Conservation (phyloP, 2,113 vertebrate species). For the Eclectus roratus region DNA sequence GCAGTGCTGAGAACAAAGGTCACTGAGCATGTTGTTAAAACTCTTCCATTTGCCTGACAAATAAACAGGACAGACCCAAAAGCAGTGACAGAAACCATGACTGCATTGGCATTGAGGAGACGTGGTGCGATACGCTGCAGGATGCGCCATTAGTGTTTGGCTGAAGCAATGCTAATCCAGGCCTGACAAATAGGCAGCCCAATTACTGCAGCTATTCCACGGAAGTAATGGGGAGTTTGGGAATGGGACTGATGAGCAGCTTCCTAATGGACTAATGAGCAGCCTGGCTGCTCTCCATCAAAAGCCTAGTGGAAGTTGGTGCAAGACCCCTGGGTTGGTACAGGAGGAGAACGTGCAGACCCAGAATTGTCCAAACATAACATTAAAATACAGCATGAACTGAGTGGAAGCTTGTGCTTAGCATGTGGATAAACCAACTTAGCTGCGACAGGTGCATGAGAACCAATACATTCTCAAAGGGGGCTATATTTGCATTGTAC, state of each 20-base stretch:
- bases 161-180: not conserved
- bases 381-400: not conserved
- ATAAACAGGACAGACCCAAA: not conserved
- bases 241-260: not conserved
- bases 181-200: not conserved
- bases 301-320: not conserved
- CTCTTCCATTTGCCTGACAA: not conserved
- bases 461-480: not conserved
- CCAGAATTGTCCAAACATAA: not conserved
- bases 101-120: not conserved
- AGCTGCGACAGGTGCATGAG: not conserved
- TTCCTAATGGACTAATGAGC: not conserved
- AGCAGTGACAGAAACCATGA: not conserved
- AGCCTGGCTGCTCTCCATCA: not conserved
- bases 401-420: not conserved
- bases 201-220: not conserved
- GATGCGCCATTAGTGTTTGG: not conserved
- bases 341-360: not conserved
- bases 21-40: rapidly evolving
- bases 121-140: rapidly evolving
- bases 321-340: not conserved
- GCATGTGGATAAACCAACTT: not conserved
- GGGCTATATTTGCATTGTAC: not conserved
- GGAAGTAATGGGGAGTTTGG: not conserved
- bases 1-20: not conserved